phyloP scores from a whole-genome alignment of 1,140 invertebrate species.

The Zaprionus davidi region DNA sequence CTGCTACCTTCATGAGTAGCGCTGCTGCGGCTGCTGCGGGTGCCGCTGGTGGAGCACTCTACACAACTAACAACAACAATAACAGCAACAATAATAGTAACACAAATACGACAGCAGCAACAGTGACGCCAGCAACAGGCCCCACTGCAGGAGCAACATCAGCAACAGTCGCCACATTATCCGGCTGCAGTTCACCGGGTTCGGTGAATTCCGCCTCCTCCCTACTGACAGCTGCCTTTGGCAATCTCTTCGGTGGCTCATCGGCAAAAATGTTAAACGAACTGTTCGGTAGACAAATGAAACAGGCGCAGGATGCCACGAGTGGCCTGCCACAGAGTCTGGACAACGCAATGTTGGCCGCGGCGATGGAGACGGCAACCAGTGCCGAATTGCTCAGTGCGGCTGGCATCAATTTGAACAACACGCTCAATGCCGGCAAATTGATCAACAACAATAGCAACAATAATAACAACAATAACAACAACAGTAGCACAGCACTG shows the following conservation, averaged over 20 bases:
- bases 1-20: slow-evolving; percentile 88
- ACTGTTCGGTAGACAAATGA: slow-evolving; percentile 90
- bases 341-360: slow-evolving; percentile 83
- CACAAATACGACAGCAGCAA: slow-evolving; percentile 26
- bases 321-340: slow-evolving; percentile 84
- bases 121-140: slow-evolving; percentile 34
- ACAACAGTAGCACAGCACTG: slow-evolving; percentile 60
- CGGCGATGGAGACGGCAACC: slow-evolving; percentile 83
- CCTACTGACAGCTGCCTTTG: slow-evolving; percentile 85
- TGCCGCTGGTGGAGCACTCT: slow-evolving; percentile 88
- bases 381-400: slow-evolving; percentile 77
- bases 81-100: slow-evolving; percentile 41
- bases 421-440: slow-evolving; percentile 66
- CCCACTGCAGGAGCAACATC: slow-evolving; percentile 6
- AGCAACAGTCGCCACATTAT: slow-evolving; percentile 45
- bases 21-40: slow-evolving; percentile 83
- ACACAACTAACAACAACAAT: slow-evolving; percentile 80
- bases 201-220: slow-evolving; percentile 68
- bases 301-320: slow-evolving; percentile 89
- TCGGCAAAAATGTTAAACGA: slow-evolving; percentile 94
- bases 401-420: slow-evolving; percentile 50
- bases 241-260: slow-evolving; percentile 89
- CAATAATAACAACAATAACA: slow-evolving; percentile 44
- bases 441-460: slow-evolving; percentile 66
- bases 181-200: slow-evolving; percentile 67